Evolutionary conservation across 2,113 vertebrate genomes (phyloP).

Genomic region (Willisornis vidua): DNA sequence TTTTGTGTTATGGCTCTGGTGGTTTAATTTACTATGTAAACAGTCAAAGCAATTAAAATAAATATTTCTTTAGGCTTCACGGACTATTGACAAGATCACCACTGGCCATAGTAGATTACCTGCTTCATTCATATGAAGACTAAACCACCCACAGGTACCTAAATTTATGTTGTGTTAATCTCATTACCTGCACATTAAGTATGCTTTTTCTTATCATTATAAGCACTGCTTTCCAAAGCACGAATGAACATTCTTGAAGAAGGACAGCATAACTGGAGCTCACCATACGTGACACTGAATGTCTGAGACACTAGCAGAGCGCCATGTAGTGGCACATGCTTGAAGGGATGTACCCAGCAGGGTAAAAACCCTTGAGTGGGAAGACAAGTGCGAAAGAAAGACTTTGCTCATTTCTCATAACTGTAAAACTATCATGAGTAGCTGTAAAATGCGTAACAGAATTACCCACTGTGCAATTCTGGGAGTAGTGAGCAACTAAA

Average conservation of each 20-base stretch:
- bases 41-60: not conserved
- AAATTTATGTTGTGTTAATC: not conserved
- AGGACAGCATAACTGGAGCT: not conserved
- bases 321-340: rapidly evolving
- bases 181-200: not conserved
- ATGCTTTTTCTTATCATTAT: not conserved
- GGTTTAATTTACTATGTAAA: not conserved
- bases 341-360: not conserved
- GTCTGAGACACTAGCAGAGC: not conserved
- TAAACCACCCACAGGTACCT: not conserved
- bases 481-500: not conserved
- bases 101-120: not conserved
- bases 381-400: not conserved
- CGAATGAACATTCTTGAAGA: not conserved
- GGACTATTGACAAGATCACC: not conserved
- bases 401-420: not conserved
- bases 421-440: not conserved
- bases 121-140: not conserved
- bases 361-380: not conserved
- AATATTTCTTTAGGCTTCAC: not conserved
- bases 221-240: not conserved
- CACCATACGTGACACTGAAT: not conserved
- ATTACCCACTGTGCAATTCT: not conserved
- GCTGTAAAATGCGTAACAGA: not conserved
- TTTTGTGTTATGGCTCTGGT: not conserved